These are phyloP conservation scores for Grus americana DNA, from an alignment of 2,113 vertebrate genomes.

Conservation along the genomic window DNA sequence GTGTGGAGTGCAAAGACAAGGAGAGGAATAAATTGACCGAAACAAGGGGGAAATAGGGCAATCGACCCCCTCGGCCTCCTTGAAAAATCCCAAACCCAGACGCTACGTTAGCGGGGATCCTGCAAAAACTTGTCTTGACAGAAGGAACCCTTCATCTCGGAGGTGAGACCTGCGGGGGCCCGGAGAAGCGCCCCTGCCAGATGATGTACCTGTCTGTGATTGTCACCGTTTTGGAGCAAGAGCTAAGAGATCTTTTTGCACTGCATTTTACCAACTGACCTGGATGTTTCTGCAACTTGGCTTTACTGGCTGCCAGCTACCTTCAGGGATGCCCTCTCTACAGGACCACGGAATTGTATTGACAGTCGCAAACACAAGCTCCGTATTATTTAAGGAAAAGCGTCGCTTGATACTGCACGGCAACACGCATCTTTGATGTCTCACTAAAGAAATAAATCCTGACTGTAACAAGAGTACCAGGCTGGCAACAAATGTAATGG, in stretches of 20 bases:
- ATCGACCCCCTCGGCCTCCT: neutral
- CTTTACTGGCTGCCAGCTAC: neutral
- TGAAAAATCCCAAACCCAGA: neutral
- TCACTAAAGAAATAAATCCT: neutral
- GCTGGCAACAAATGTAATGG: neutral
- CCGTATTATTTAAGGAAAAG: neutral
- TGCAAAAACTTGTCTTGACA: neutral
- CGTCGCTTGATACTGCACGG: neutral
- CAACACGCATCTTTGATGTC: fast-evolving
- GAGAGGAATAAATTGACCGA: neutral
- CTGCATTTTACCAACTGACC: neutral
- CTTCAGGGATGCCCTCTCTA: neutral
- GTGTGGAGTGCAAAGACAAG: conserved; percentile 30
- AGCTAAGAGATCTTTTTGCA: neutral
- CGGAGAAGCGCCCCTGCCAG: neutral
- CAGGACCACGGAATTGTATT: fast-evolving
- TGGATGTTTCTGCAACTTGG: neutral
- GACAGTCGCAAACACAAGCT: neutral
- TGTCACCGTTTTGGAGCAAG: neutral
- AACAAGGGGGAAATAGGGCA: neutral
- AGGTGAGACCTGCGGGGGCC: neutral
- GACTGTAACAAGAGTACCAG: neutral
- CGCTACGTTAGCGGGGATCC: neutral
- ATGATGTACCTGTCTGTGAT: neutral
- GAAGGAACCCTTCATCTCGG: neutral